Evolutionary conservation across 1,140 invertebrate species (phyloP).

Genomic region (Panagrolaimus sp.): DNA sequence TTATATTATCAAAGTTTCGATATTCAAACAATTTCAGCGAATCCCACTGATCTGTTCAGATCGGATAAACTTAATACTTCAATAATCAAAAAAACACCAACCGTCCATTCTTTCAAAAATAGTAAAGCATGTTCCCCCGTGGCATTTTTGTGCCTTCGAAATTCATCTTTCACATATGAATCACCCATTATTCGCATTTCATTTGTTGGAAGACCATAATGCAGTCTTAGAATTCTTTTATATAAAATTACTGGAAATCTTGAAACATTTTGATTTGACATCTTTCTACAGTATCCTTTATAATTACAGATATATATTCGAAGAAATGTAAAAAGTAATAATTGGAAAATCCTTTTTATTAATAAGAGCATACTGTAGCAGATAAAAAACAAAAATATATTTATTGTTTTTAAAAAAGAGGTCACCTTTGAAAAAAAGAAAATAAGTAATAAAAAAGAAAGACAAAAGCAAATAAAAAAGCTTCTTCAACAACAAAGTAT

Average conservation of each 20-base stretch:
- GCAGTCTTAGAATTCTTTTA: conserved; percentile 30
- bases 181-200: conserved; percentile 60
- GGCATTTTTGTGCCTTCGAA: conserved; percentile 60
- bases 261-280: conserved; percentile 4
- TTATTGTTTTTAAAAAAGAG: too few species aligned
- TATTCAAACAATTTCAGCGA: too few species aligned
- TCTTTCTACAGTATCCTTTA: neutral
- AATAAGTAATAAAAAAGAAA: too few species aligned
- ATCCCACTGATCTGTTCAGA: too few species aligned
- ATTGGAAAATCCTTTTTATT: neutral
- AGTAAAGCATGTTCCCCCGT: conserved; percentile 51
- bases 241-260: conserved; percentile 28
- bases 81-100: conserved; percentile 30
- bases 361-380: too few species aligned
- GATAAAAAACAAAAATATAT: too few species aligned
- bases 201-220: conserved; percentile 59
- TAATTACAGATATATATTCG: neutral
- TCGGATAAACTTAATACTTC: neutral
- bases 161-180: conserved; percentile 62
- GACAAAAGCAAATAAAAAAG: too few species aligned
- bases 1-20: too few species aligned
- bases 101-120: conserved; percentile 63
- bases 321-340: neutral
- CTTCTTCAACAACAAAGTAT: too few species aligned
- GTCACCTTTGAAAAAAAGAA: too few species aligned